These are phyloP conservation scores for Drosophila gunungcola DNA, from an alignment of 1,140 invertebrate genomes.

Conservation along the genomic window DNA sequence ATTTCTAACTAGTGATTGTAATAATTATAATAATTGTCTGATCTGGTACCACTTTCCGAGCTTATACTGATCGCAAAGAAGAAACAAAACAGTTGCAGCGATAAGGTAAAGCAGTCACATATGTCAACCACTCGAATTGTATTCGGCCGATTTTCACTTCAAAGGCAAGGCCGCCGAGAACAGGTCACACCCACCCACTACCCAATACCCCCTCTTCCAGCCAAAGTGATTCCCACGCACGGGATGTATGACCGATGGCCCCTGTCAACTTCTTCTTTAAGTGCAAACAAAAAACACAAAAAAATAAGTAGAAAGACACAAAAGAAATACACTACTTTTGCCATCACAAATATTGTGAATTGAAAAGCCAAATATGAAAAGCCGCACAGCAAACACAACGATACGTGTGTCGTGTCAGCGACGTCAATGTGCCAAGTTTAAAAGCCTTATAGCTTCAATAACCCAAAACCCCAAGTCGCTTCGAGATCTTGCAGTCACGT, in stretches of 20 bases:
- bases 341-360: constrained; percentile 66
- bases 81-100: background rate
- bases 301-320: constrained; percentile 21
- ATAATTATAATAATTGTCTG: too few species aligned
- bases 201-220: background rate
- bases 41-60: background rate
- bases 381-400: constrained; percentile 18
- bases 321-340: constrained; percentile 49
- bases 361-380: constrained; percentile 50
- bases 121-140: background rate
- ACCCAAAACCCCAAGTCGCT: constrained; percentile 27
- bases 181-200: background rate
- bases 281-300: constrained; percentile 14
- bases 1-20: too few species aligned
- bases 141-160: constrained; percentile 2
- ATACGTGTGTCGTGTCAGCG: constrained; percentile 56
- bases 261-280: constrained; percentile 25
- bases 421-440: constrained; percentile 44
- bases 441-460: constrained; percentile 5
- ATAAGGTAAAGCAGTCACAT: background rate
- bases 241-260: constrained; percentile 27
- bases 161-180: constrained; percentile 6
- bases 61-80: background rate
- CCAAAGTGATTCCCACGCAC: constrained; percentile 21
- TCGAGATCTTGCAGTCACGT: constrained; percentile 70